phyloP scores from a whole-genome alignment of 2,113 vertebrate genomes.

The Sinocyclocheilus grahami region DNA sequence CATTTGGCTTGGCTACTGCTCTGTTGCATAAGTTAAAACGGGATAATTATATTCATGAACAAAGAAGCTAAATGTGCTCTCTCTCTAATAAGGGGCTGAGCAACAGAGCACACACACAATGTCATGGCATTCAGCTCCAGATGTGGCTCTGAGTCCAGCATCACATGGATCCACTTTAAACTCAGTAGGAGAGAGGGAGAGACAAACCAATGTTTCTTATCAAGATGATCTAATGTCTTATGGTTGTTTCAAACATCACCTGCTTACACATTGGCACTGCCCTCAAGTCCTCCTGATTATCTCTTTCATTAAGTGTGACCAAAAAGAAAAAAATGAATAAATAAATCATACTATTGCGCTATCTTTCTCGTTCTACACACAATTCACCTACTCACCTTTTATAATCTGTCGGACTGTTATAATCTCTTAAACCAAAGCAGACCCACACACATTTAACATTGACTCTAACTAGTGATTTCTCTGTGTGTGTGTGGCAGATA shows the following conservation, averaged over 20 bases:
- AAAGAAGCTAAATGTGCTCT: slow-evolving; percentile 68
- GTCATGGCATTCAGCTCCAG: slow-evolving; percentile 57
- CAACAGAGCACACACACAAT: slow-evolving; percentile 31
- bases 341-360: not conserved
- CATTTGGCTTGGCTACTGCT: slow-evolving; percentile 78
- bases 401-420: not conserved
- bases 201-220: slow-evolving; percentile 31
- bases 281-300: not conserved
- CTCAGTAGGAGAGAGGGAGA: slow-evolving; percentile 61
- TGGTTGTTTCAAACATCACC: slow-evolving; percentile 1
- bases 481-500: not conserved
- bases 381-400: not conserved
- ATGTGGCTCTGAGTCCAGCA: slow-evolving; percentile 63
- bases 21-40: slow-evolving; percentile 71
- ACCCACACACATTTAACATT: not conserved
- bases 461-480: not conserved
- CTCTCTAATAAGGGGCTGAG: slow-evolving; percentile 66
- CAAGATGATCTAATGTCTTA: not conserved
- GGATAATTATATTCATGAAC: slow-evolving; percentile 72
- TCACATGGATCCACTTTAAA: slow-evolving; percentile 70
- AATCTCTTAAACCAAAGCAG: not conserved
- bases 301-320: not conserved
- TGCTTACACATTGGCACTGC: not conserved
- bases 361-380: not conserved
- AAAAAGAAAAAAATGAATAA: not conserved